These are phyloP conservation scores for Rhyacichthys aspro DNA, from an alignment of 2,797 vertebrate species.

Conservation along the genomic window DNA sequence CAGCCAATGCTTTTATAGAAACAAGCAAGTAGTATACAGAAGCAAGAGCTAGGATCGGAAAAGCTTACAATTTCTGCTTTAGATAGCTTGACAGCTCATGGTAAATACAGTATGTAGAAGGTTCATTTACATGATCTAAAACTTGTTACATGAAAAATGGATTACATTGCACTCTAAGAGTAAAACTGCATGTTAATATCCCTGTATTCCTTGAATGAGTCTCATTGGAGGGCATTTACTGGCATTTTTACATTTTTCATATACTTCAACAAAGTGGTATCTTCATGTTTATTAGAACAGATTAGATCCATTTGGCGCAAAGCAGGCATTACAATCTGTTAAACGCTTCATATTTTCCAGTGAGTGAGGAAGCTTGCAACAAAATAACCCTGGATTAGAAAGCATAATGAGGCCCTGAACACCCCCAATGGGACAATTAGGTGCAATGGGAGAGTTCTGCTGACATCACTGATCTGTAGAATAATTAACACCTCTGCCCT, in stretches of 20 bases:
- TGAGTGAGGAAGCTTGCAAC: conserved; percentile 13
- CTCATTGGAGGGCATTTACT: background rate
- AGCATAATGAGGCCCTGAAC: conserved; percentile 72
- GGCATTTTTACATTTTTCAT: conserved; percentile 5
- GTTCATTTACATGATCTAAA: too few species aligned
- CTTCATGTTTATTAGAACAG: background rate
- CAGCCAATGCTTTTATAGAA: too few species aligned
- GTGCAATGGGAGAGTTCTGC: conserved; percentile 79
- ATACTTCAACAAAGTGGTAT: conserved; percentile 8
- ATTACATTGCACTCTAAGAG: background rate
- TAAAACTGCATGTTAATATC: background rate
- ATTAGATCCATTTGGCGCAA: conserved; percentile 8
- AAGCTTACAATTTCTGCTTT: too few species aligned
- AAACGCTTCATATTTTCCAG: conserved; percentile 6
- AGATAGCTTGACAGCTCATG: too few species aligned
- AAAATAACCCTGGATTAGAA: conserved; percentile 54
- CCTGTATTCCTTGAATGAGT: background rate
- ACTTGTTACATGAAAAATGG: too few species aligned
- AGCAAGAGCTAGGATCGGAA: too few species aligned
- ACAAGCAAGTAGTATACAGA: too few species aligned
- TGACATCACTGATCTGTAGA: conserved; percentile 77
- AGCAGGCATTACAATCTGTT: conserved; percentile 6
- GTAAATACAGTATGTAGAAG: too few species aligned
- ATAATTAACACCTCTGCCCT: conserved; percentile 84
- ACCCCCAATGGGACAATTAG: conserved; percentile 77